A percentile compares a stretch with the other conserved stretches of the same genome.
These are phyloP conservation scores for Apostichopus japonicus DNA, from an alignment of 35 echinoderm and acorn worm species.

Conservation along the genomic window DNA sequence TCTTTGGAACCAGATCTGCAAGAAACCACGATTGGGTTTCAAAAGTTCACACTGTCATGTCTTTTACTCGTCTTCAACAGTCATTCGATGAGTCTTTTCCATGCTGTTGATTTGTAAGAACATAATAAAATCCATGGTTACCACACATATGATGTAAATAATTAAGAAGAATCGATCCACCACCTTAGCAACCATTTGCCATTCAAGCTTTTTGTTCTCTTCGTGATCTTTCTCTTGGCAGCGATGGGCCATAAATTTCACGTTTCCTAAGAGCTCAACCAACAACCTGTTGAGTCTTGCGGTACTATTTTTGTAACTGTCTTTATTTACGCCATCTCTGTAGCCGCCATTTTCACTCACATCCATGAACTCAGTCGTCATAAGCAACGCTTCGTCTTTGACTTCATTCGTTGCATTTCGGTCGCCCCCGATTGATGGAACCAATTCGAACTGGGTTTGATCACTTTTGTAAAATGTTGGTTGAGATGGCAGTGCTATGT, in stretches of 20 bases:
- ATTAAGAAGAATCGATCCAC: conserved; percentile 93
- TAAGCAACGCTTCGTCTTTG: conserved; percentile 61
- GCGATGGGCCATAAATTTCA: conserved; percentile 69
- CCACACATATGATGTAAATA: conserved; percentile 88
- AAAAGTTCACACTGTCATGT: no score
- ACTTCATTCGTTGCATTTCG: conserved; percentile 22
- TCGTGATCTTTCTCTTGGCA: conserved; percentile 76
- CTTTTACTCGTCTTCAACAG: no score
- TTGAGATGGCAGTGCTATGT: conserved; percentile 13
- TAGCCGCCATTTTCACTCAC: conserved; percentile 39
- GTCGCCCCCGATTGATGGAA: conserved; percentile 57
- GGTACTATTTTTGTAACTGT: conserved; percentile 19
- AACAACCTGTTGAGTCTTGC: conserved; percentile 50
- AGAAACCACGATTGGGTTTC: no score
- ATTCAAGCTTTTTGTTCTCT: conserved; percentile 79
- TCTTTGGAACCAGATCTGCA: no score
- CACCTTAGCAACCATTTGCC: conserved; percentile 92
- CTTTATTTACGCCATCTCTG: conserved; percentile 31
- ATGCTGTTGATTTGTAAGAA: conserved; percentile 66
- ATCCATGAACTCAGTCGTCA: conserved; percentile 40
- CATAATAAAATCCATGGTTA: conserved; percentile 88
- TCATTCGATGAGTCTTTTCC: background rate
- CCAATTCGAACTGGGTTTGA: conserved; percentile 65
- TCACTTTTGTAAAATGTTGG: conserved; percentile 51
- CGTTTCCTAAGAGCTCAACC: conserved; percentile 69